These are phyloP conservation scores for Polia nebulosa DNA, from an alignment of 2,888 invertebrate species.

Conservation along the genomic window DNA sequence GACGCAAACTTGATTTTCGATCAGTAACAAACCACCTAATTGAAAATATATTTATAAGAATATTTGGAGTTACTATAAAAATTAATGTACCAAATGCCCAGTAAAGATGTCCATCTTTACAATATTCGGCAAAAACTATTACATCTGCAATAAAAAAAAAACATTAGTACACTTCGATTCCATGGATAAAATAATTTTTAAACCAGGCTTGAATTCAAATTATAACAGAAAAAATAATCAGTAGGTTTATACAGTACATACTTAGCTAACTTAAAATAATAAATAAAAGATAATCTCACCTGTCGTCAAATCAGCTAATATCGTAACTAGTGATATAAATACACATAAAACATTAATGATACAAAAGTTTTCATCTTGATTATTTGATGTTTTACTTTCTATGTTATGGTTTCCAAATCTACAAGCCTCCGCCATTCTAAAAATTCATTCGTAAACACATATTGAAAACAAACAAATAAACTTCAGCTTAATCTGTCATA, in stretches of 20 bases:
- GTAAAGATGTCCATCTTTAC: constrained; percentile 88
- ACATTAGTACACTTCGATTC: constrained; percentile 16
- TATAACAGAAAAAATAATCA: constrained; percentile 40
- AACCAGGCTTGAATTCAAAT: constrained; percentile 42
- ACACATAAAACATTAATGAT: constrained; percentile 89
- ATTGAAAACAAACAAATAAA: constrained; percentile 52
- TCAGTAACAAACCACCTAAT: constrained; percentile 91
- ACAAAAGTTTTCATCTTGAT: constrained; percentile 87
- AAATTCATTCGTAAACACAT: constrained; percentile 66
- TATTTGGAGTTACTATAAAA: constrained; percentile 90
- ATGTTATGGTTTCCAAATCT: constrained; percentile 80
- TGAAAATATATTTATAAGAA: constrained; percentile 91
- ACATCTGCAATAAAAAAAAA: constrained; percentile 85
- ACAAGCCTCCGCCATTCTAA: constrained; percentile 87
- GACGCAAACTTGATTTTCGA: constrained; percentile 82
- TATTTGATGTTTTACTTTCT: constrained; percentile 79
- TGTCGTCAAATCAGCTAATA: constrained; percentile 91
- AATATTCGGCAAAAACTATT: constrained; percentile 90
- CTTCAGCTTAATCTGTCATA: constrained; percentile 33
- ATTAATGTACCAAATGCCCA: constrained; percentile 91
- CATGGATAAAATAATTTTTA: constrained; percentile 30
- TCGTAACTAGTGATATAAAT: constrained; percentile 91
- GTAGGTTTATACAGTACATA: background rate
- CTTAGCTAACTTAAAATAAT: background rate
- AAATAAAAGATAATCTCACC: too few species aligned